Percentiles rank a stretch among this genome's conserved stretches.
Evolutionary conservation across 2,113 vertebrate genomes (phyloP).

Genomic region (Elephas maximus): DNA sequence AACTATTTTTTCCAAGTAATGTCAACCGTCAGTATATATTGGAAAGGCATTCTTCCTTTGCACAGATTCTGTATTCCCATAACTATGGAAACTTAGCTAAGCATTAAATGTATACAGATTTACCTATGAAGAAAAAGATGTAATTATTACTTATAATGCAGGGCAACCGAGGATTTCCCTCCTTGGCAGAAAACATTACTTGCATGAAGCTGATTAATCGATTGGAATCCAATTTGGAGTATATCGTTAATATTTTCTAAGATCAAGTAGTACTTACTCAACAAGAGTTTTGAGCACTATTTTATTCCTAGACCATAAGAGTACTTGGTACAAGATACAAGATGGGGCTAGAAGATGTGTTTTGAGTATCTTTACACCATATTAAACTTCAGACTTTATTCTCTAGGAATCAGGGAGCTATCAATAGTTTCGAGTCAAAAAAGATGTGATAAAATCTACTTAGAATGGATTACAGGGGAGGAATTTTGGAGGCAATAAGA

Average conservation of each 20-base stretch:
- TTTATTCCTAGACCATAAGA: not conserved
- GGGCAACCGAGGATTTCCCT: not conserved
- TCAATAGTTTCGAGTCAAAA: not conserved
- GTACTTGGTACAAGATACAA: not conserved
- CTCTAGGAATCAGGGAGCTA: not conserved
- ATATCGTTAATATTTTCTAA: not conserved
- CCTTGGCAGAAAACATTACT: not conserved
- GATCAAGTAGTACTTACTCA: not conserved
- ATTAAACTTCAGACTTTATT: not conserved
- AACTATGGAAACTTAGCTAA: not conserved
- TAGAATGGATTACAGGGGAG: not conserved
- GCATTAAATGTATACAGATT: not conserved
- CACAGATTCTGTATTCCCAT: not conserved
- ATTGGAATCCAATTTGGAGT: not conserved
- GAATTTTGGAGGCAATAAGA: not conserved
- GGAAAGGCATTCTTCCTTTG: not conserved
- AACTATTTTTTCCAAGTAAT: not conserved
- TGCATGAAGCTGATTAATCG: not conserved
- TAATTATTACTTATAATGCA: not conserved
- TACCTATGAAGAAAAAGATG: not conserved
- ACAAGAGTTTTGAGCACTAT: not conserved
- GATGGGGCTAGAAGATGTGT: not conserved
- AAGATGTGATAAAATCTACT: not conserved
- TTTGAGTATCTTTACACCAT: not conserved
- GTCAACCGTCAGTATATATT: not conserved